phyloP scores from a whole-genome alignment of 2,888 invertebrate genomes.

The Drosophila colorata region DNA sequence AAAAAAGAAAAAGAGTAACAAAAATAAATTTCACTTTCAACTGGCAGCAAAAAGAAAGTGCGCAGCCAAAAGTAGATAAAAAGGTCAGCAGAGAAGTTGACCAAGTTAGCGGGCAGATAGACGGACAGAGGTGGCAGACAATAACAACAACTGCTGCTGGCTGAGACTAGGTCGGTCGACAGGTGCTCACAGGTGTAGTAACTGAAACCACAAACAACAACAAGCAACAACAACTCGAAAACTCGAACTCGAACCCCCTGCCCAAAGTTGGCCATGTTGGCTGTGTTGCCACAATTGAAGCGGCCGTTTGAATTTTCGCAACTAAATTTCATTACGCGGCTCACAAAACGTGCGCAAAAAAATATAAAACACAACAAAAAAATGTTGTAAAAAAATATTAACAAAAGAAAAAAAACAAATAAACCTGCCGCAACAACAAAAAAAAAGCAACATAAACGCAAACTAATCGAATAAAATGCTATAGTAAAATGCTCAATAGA shows the following conservation, averaged over 20 bases:
- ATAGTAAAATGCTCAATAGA: conserved; percentile 39
- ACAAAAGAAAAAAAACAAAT: conserved; percentile 18
- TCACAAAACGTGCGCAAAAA: conserved; percentile 55
- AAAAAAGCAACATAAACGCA: conserved; percentile 46
- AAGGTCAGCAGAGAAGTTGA: conserved; percentile 52
- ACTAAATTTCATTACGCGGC: conserved; percentile 63
- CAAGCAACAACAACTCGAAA: conserved; percentile 8
- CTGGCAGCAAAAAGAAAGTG: conserved; percentile 44
- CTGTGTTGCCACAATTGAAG: conserved; percentile 56
- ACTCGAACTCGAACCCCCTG: conserved; percentile 24
- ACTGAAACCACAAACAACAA: conserved; percentile 29
- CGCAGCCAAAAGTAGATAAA: conserved; percentile 39
- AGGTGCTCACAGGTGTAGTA: conserved; percentile 41
- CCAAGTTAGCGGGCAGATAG: conserved; percentile 37
- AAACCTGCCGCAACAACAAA: conserved; percentile 39
- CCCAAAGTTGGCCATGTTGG: conserved; percentile 42
- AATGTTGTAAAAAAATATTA: conserved; percentile 6
- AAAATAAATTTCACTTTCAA: conserved; percentile 59
- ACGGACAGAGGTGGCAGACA: conserved; percentile 2
- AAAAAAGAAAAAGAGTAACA: neutral
- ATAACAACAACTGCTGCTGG: conserved; percentile 11
- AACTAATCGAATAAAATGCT: conserved; percentile 60
- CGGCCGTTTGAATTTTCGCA: conserved; percentile 67
- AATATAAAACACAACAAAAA: neutral
- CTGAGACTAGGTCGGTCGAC: conserved; percentile 48